Evolutionary conservation across 2,113 vertebrate genomes (phyloP).

Genomic region (Ceuthmochares aereus): DNA sequence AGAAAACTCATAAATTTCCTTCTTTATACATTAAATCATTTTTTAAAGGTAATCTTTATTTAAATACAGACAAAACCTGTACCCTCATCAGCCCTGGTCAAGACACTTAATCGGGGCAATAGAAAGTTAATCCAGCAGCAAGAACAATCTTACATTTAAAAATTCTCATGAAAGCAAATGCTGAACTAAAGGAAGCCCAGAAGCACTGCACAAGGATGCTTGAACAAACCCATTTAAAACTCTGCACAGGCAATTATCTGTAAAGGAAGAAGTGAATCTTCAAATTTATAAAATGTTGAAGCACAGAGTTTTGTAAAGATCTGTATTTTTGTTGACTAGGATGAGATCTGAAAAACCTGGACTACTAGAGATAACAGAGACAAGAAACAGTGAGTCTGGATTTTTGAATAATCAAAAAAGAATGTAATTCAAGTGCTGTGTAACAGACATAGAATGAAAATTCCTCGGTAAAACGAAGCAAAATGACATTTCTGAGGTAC

Average conservation of each 20-base stretch:
- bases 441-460: background rate
- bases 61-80: conserved; percentile 46
- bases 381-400: background rate
- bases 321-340: background rate
- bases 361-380: background rate
- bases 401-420: background rate
- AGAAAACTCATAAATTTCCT: background rate
- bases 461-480: background rate
- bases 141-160: background rate
- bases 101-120: background rate
- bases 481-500: background rate
- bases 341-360: background rate
- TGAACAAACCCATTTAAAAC: background rate
- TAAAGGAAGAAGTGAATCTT: background rate
- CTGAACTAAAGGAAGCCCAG: background rate
- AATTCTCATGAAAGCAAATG: background rate
- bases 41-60: conserved; percentile 46
- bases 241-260: background rate
- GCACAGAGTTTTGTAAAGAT: background rate
- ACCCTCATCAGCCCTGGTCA: background rate
- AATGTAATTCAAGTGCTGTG: background rate
- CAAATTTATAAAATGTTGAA: background rate
- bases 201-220: background rate
- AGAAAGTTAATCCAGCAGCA: background rate
- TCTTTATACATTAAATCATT: conserved; percentile 20